Percentiles rank a stretch among this genome's conserved stretches.
Conservation (phyloP, 1,140 invertebrate species). For the Copidosoma floridanum region DNA sequence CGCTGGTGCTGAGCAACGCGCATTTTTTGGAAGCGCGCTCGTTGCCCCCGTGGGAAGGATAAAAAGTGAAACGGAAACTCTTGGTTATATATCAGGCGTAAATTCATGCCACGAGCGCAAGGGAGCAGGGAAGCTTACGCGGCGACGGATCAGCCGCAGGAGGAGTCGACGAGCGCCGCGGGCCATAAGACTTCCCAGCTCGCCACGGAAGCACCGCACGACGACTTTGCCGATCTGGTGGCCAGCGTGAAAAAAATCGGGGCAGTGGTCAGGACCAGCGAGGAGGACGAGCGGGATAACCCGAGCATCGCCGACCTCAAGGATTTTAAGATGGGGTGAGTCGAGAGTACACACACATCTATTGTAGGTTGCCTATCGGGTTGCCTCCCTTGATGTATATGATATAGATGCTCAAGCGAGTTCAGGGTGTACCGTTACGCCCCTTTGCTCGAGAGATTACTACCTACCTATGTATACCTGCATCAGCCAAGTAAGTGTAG, state of each 20-base stretch:
- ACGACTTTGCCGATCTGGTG: slow-evolving; percentile 61
- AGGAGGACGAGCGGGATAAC: slow-evolving; percentile 60
- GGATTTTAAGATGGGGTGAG: slow-evolving; percentile 62
- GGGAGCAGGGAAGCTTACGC: slow-evolving; percentile 40
- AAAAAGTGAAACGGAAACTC: not conserved
- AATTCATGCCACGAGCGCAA: slow-evolving; percentile 64
- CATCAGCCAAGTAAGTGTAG: too few species aligned
- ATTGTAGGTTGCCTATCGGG: too few species aligned
- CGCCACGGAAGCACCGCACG: too few species aligned
- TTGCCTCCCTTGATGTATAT: too few species aligned
- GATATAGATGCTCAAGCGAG: too few species aligned
- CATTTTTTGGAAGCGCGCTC: too few species aligned
- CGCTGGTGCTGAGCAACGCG: too few species aligned
- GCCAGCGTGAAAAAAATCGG: slow-evolving; percentile 56
- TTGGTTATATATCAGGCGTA: slow-evolving; percentile 60
- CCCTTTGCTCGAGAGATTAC: too few species aligned
- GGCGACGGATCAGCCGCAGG: not conserved
- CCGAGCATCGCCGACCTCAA: slow-evolving; percentile 67
- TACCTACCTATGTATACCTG: too few species aligned
- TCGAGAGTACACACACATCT: slow-evolving; percentile 8
- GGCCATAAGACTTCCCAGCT: too few species aligned
- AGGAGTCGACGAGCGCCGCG: not conserved
- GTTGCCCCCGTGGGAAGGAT: not conserved
- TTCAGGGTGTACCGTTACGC: too few species aligned
- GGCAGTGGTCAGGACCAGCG: slow-evolving; percentile 58